Conservation (phyloP, 2,113 vertebrate genomes). For the Cacatua alba region DNA sequence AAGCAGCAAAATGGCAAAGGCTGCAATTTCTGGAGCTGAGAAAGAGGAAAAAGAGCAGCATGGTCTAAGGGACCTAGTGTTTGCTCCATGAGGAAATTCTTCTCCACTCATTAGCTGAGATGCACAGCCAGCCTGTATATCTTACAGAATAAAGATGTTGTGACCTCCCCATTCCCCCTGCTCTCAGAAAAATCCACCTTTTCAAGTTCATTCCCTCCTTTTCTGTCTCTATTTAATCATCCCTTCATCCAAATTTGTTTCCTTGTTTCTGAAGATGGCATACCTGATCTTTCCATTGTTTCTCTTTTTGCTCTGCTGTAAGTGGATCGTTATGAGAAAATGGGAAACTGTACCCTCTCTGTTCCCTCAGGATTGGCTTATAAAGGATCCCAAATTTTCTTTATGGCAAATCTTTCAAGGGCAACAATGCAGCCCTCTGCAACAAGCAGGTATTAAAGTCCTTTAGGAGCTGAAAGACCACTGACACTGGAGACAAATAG, state of each 20-base stretch:
- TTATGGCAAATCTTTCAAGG: not conserved
- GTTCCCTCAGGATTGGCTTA: not conserved
- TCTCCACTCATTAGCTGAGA: not conserved
- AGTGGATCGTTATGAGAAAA: not conserved
- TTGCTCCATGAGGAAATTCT: not conserved
- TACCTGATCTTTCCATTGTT: not conserved
- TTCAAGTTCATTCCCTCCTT: not conserved
- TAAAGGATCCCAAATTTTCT: not conserved
- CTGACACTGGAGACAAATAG: not conserved
- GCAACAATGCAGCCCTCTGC: not conserved
- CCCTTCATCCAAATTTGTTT: not conserved
- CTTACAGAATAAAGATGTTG: not conserved
- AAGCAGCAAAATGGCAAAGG: not conserved
- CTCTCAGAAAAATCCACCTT: not conserved
- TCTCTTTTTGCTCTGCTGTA: not conserved
- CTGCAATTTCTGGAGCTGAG: not conserved
- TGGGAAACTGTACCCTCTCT: not conserved
- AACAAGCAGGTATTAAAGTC: not conserved
- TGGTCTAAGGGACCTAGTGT: rapidly evolving
- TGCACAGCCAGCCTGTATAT: not conserved
- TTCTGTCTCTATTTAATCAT: not conserved
- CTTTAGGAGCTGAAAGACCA: not conserved
- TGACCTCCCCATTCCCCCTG: not conserved
- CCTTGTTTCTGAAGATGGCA: not conserved
- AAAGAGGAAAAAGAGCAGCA: not conserved